These are phyloP conservation scores for Micoletzkya japonica DNA, from an alignment of 2,888 invertebrate genomes.

Conservation along the genomic window DNA sequence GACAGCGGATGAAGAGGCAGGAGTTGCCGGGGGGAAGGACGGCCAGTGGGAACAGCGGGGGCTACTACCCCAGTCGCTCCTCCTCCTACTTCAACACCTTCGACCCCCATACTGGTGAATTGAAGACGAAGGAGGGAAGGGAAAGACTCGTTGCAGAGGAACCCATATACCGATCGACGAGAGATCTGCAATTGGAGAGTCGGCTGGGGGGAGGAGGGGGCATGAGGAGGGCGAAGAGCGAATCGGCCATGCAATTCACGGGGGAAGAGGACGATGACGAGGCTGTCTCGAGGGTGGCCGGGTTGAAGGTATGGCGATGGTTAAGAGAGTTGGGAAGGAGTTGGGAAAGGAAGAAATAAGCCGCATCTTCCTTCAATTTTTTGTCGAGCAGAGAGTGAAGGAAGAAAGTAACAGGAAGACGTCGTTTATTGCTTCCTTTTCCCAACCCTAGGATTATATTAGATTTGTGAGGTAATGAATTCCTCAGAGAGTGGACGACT, in stretches of 20 bases:
- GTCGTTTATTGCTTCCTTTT: neutral
- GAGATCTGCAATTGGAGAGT: conserved; percentile 14
- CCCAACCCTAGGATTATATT: neutral
- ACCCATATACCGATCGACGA: conserved; percentile 21
- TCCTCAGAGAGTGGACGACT: conserved; percentile 12
- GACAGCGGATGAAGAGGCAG: conserved; percentile 50
- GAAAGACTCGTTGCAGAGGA: conserved; percentile 1
- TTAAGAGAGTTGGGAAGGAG: too few species aligned
- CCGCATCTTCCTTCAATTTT: too few species aligned
- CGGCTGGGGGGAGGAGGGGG: conserved; percentile 34
- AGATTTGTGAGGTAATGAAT: neutral
- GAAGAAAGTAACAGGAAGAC: too few species aligned
- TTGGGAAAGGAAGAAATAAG: too few species aligned
- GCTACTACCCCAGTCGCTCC: conserved; percentile 16
- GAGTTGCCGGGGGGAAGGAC: conserved; percentile 46
- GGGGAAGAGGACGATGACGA: conserved; percentile 37
- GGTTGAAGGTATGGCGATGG: conserved; percentile 2
- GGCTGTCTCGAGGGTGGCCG: conserved; percentile 29
- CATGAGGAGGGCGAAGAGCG: conserved; percentile 57
- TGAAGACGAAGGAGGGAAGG: neutral
- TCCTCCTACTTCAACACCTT: conserved; percentile 34
- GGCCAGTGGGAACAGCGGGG: conserved; percentile 26
- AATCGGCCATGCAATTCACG: conserved; percentile 48
- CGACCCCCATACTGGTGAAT: conserved; percentile 37
- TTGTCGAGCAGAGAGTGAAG: too few species aligned